Evolutionary conservation across 2,888 invertebrate genomes (phyloP).

Genomic region (Villa cingulata): DNA sequence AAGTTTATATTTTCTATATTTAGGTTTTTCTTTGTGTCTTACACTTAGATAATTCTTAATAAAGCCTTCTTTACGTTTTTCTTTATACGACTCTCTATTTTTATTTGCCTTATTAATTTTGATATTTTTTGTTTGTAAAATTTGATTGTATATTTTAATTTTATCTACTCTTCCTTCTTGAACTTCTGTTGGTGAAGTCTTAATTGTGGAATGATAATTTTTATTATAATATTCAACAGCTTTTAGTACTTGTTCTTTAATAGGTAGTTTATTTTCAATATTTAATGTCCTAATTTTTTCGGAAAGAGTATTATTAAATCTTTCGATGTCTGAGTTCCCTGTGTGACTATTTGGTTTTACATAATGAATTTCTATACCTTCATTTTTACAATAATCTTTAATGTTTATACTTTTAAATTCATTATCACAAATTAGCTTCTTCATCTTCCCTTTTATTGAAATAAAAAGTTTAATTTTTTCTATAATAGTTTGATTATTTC

Average conservation of each 20-base stretch:
- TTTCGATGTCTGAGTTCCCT: not conserved
- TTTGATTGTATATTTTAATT: not conserved
- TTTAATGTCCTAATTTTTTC: not conserved
- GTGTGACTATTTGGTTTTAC: constrained; percentile 4
- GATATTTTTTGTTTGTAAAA: no score
- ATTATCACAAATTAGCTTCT: not conserved
- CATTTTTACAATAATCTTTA: not conserved
- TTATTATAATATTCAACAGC: not conserved
- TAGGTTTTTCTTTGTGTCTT: constrained; percentile 1
- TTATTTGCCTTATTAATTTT: not conserved
- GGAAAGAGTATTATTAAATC: not conserved
- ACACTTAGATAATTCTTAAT: constrained; percentile 1
- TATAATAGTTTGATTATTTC: not conserved
- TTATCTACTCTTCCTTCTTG: not conserved
- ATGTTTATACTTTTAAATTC: not conserved
- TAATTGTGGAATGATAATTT: not conserved
- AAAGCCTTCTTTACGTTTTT: not conserved
- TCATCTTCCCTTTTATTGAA: not conserved
- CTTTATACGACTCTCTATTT: not conserved
- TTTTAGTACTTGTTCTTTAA: not conserved
- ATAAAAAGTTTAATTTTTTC: no score
- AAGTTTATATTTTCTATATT: constrained; percentile 2
- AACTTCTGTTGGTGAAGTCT: not conserved
- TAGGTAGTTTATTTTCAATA: not conserved
- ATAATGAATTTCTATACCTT: not conserved